Evolutionary conservation across 2,797 vertebrate genomes (phyloP).

Genomic region (Anabacerthia variegaticeps): DNA sequence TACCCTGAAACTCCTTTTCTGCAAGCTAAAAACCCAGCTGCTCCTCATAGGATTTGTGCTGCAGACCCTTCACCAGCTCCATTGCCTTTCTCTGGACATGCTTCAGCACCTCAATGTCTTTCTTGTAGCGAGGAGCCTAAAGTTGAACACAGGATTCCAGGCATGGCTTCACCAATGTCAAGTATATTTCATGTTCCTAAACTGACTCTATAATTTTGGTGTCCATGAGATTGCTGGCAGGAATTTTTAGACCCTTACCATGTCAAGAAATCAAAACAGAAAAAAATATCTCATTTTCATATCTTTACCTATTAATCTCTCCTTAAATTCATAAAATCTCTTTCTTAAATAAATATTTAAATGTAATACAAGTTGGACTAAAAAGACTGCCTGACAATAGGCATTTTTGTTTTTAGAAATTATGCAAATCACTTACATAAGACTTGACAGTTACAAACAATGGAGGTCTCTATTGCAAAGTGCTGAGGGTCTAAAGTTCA

Average conservation of each 20-base stretch:
- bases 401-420: neutral
- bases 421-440: neutral
- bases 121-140: neutral
- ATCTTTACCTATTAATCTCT: neutral
- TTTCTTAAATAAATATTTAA: neutral
- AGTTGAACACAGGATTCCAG: neutral
- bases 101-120: neutral
- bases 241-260: neutral
- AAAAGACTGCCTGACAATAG: neutral
- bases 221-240: neutral
- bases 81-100: neutral
- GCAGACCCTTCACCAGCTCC: neutral
- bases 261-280: neutral
- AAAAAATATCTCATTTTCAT: neutral
- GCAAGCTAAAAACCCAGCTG: neutral
- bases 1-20: neutral
- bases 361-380: neutral
- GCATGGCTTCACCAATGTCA: neutral
- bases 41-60: neutral
- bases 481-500: neutral
- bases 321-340: neutral
- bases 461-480: neutral
- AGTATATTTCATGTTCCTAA: neutral
- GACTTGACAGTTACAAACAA: neutral
- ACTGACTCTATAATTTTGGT: neutral